Conservation (phyloP, 2,888 invertebrate species). For the Pheosia gnoma region DNA sequence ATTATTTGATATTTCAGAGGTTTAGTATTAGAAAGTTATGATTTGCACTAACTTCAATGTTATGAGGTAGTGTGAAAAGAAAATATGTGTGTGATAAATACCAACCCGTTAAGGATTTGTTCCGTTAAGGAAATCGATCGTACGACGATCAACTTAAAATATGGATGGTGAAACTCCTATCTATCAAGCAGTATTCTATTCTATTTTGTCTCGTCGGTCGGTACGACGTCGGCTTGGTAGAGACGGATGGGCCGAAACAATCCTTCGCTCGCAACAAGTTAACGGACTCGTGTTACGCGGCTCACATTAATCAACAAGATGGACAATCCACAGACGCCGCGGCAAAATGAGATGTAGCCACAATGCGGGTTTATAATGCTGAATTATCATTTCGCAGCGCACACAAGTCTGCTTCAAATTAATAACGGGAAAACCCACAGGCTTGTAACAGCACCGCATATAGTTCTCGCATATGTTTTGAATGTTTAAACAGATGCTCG, state of each 20-base stretch:
- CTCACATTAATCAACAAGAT: slow-evolving; percentile 69
- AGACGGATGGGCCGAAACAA: slow-evolving; percentile 52
- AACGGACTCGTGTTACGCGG: slow-evolving; percentile 52
- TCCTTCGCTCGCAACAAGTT: slow-evolving; percentile 68
- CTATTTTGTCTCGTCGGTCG: slow-evolving; percentile 42
- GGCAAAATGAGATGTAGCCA: slow-evolving; percentile 44
- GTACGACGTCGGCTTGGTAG: slow-evolving; percentile 44
- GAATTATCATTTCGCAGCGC: slow-evolving; percentile 19
- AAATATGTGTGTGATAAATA: background rate
- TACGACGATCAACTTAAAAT: slow-evolving; percentile 20
- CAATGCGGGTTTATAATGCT: slow-evolving; percentile 17
- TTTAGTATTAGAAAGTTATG: too few relatives aligned
- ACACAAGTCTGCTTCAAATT: slow-evolving; percentile 14
- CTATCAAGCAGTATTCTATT: slow-evolving; percentile 60
- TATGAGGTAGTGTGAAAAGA: too few relatives aligned
- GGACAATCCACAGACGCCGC: slow-evolving; percentile 49
- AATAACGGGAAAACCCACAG: slow-evolving; percentile 13
- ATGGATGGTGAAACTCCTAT: slow-evolving; percentile 45
- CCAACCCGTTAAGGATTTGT: background rate
- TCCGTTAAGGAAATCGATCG: too few relatives aligned
- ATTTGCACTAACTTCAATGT: too few relatives aligned
- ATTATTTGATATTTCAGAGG: too few relatives aligned
- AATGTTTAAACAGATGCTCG: background rate
- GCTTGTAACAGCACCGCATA: background rate
- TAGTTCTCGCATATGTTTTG: slow-evolving; percentile 1